Base-by-base conservation (phyloP, 2,888 invertebrate species). In the Noctua janthe region DNA sequence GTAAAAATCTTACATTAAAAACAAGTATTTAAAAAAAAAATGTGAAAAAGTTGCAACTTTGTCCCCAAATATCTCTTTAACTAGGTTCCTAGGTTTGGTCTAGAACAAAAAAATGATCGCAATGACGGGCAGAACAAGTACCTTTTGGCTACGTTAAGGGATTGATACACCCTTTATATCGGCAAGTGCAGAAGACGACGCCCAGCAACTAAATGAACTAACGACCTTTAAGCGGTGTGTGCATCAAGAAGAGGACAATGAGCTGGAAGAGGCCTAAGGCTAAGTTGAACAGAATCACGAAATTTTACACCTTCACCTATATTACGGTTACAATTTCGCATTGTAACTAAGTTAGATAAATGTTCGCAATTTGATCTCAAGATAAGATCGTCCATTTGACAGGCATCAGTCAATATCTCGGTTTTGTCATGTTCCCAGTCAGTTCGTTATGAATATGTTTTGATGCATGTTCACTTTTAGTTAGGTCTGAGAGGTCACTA, bases 361-460 rank as follows among this genome's bases (percentile, higher is more conserved):
- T 39, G 0, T 39, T 66, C 15, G 47, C 64, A 82, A 81, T 64
- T 82, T 49, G 11, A 10, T 66, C 6, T 56, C 29, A 51, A 75
- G 80, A 82, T 74, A 82, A 67, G 29, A 82, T 80, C 66, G 8
- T 11, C 15, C 20, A 49, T 67, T 59, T 75, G 56, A 80, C 66
- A 59, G 56, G 49, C 4, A 56, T 81, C 62, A 64, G 39, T 82
- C 66, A 74, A n/a, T 66, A n/a, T 82, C 11, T 6, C 29, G 11
- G 17, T 47, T 56, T 49, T 43, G 17, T 47, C 20, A 17, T 81
- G 73, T 73, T 81, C 5, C 20, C 2, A 62, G 20, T 81, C 29
- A 51, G 35, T 51, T 81, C n/a, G 20, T 81, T 81, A 64, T 10
- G 73, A 72, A 79, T 71, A 51, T 47, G 72, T 72, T 81, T 72